Evolutionary conservation across 2,888 invertebrate species (phyloP).

Genomic region (Catonia carolina): DNA sequence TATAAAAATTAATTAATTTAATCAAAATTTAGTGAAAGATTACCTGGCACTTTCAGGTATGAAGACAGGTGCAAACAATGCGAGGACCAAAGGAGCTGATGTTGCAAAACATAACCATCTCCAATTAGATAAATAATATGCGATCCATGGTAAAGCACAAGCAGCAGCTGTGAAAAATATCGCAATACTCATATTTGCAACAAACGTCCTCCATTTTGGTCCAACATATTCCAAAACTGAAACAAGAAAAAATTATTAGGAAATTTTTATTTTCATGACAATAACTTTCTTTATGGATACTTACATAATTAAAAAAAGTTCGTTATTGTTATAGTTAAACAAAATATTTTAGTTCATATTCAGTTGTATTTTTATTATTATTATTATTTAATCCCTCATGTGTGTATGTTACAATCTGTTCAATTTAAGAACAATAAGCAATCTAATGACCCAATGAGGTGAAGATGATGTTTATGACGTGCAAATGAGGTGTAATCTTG

Average conservation of each 20-base stretch:
- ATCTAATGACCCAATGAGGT: too few relatives aligned
- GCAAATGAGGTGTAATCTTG: too few relatives aligned
- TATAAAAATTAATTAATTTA: not conserved
- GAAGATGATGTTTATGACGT: too few relatives aligned
- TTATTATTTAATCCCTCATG: too few relatives aligned
- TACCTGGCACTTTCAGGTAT: slow-evolving; percentile 82
- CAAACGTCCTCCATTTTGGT: slow-evolving; percentile 83
- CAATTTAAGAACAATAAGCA: too few relatives aligned
- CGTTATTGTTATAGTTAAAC: too few relatives aligned
- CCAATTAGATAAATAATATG: slow-evolving; percentile 74
- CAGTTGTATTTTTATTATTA: too few relatives aligned
- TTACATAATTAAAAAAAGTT: too few relatives aligned
- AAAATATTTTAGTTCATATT: too few relatives aligned
- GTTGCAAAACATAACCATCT: slow-evolving; percentile 66
- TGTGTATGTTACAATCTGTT: too few relatives aligned
- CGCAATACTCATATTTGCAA: slow-evolving; percentile 87
- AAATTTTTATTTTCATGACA: too few relatives aligned
- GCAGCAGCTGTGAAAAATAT: slow-evolving; percentile 79
- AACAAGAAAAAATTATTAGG: not conserved
- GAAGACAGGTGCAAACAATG: slow-evolving; percentile 64
- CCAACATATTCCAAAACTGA: slow-evolving; percentile 81
- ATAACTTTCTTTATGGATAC: too few relatives aligned
- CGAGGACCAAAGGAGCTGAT: slow-evolving; percentile 66
- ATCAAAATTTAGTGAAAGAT: slow-evolving; percentile 23
- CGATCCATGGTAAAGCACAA: slow-evolving; percentile 76